Evolutionary conservation across 2,797 vertebrate species (phyloP).

Genomic region (Enteromius argenteus): DNA sequence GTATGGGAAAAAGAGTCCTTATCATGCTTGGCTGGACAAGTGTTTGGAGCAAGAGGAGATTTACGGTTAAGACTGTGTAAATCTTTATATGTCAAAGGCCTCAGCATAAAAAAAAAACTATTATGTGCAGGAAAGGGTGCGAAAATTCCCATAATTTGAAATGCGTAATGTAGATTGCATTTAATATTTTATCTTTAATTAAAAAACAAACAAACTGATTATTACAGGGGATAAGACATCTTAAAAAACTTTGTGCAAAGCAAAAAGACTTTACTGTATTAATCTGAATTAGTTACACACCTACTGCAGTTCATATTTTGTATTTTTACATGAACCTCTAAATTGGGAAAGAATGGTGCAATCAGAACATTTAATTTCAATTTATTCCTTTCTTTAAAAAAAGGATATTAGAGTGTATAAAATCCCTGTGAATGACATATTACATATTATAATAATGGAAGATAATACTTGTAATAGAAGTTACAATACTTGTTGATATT

Average conservation of each 20-base stretch:
- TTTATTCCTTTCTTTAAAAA: conserved; percentile 9
- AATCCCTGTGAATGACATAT: not conserved
- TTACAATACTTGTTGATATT: not conserved
- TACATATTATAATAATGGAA: not conserved
- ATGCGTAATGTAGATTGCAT: conserved; percentile 26
- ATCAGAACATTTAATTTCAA: conserved; percentile 28
- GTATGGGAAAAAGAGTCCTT: conserved; percentile 85
- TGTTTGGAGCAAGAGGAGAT: conserved; percentile 81
- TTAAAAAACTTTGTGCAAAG: conserved; percentile 48
- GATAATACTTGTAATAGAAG: not conserved
- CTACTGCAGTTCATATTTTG: conserved; percentile 56
- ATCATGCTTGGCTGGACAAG: conserved; percentile 84
- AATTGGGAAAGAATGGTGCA: conserved; percentile 53
- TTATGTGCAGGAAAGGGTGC: conserved; percentile 6
- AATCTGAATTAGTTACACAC: conserved; percentile 59
- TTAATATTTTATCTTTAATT: conserved; percentile 11
- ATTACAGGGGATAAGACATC: conserved; percentile 5
- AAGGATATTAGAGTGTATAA: not conserved
- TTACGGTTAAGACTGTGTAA: conserved; percentile 81
- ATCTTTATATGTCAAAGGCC: conserved; percentile 77
- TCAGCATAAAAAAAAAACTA: conserved; percentile 44
- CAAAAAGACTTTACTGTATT: conserved; percentile 57
- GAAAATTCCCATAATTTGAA: conserved; percentile 28
- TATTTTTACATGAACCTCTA: conserved; percentile 55
- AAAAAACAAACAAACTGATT: not conserved